Base-by-base conservation (phyloP, 2,888 invertebrate species). In the Lasioglossum leucozonium region DNA sequence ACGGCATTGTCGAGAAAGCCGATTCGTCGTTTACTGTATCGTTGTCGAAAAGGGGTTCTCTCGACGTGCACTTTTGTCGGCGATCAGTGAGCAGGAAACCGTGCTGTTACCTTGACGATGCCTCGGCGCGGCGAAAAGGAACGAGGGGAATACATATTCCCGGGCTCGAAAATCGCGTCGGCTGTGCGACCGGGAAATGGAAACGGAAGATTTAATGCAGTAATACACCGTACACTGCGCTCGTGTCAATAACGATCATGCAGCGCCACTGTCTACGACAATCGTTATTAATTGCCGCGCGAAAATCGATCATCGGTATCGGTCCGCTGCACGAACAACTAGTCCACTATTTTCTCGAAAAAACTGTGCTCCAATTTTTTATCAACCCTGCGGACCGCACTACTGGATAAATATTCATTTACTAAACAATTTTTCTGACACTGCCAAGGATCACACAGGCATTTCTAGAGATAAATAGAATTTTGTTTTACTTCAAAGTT, bases 41-140 rank as follows among this genome's bases (percentile, higher is more conserved):
- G 84, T 84, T 83, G 85, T 84, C 86, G 87, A 79, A 86, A 86
- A 86, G 84, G 86, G 86, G 85, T 80, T 81, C 81, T 86, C 85
- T 77, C 79, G 81, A 78, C 87, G 87, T 87, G 58, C 74, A 84
- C 87, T 88, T 87, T 85, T 87, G 87, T 87, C 84, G 87, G 77
- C 87, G 86, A 89, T 80, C 87, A 88, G 85, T 85, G 89, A 88
- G 71, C 88, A 88, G 88, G 89, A 89, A 88, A 88, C 78, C 87
- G 87, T 81, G 81, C 87, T 87, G 88, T 89, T 89, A 88, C 89
- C 89, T 88, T 87, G 88, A 79, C 87, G 88, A 89, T 85, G 78
- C 86, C 84, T 79, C 78, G 76, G 37, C 71, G 80, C 78, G 76
- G 37, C 71, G 80, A 65, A 82, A 81, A 85, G 86, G 84, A 84